Conservation (phyloP, 1,140 invertebrate species). For the Chironomus tepperi region DNA sequence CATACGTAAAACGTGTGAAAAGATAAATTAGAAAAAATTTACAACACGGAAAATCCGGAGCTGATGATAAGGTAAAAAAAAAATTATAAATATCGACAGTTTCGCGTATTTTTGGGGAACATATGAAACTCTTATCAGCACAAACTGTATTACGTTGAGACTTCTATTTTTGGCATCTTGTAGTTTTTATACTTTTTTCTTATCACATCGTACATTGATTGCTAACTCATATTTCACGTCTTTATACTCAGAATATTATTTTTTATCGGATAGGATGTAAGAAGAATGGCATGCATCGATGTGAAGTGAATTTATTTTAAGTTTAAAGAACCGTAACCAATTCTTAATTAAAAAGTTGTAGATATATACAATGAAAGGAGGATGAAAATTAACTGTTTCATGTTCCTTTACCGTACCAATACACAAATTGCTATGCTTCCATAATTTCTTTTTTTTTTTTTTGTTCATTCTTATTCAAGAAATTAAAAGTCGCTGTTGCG, state of each 20-base stretch:
- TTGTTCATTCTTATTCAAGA: neutral
- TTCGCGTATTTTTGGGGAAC: neutral
- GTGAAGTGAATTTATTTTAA: neutral
- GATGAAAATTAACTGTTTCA: neutral
- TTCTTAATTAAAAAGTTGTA: neutral
- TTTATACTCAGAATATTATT: too few species aligned
- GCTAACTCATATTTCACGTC: too few species aligned
- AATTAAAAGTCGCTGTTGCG: neutral
- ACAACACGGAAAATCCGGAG: slow-evolving; percentile 4
- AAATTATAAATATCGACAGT: neutral
- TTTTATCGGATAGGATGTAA: too few species aligned
- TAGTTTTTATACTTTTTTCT: too few species aligned
- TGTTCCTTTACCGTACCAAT: neutral
- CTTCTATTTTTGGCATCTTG: too few species aligned
- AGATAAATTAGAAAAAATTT: neutral
- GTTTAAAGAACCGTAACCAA: slow-evolving; percentile 7
- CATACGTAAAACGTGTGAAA: neutral
- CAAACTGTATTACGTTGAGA: neutral
- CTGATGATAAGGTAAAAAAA: neutral
- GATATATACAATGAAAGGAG: neutral
- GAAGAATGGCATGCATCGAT: too few species aligned
- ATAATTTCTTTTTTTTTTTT: neutral
- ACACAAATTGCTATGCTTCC: neutral
- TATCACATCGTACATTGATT: too few species aligned
- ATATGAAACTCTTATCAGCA: neutral